These are phyloP conservation scores for Tupaia tana DNA, from an alignment of 2,113 vertebrate genomes.

Conservation along the genomic window DNA sequence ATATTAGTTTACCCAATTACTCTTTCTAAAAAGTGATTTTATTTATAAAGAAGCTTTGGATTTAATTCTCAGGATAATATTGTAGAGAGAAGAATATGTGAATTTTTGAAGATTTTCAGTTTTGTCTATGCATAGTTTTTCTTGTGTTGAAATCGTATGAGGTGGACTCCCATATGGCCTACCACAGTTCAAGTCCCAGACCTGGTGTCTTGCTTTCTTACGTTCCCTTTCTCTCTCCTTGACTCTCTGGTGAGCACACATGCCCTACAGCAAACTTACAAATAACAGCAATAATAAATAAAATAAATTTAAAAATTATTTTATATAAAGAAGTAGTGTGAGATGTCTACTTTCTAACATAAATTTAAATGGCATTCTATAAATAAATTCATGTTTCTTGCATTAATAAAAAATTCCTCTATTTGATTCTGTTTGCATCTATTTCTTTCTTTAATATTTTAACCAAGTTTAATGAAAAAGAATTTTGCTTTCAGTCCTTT, in stretches of 20 bases:
- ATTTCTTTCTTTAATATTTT: neutral
- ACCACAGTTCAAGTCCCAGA: too few relatives aligned
- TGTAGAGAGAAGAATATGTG: neutral
- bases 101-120: neutral
- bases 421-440: neutral
- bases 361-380: neutral
- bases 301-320: too few relatives aligned
- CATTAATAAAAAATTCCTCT: neutral
- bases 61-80: neutral
- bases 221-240: too few relatives aligned
- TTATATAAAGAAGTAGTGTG: neutral
- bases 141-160: neutral
- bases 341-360: neutral
- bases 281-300: too few relatives aligned
- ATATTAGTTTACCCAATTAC: neutral
- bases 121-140: neutral
- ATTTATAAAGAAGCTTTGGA: neutral
- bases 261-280: too few relatives aligned
- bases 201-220: too few relatives aligned
- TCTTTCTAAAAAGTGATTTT: slow-evolving; percentile 10
- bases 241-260: too few relatives aligned
- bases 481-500: neutral
- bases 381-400: neutral
- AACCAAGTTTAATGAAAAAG: neutral
- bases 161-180: too few relatives aligned